These are phyloP conservation scores for Tribolium castaneum DNA, from an alignment of 1,140 invertebrate species.

Conservation along the genomic window DNA sequence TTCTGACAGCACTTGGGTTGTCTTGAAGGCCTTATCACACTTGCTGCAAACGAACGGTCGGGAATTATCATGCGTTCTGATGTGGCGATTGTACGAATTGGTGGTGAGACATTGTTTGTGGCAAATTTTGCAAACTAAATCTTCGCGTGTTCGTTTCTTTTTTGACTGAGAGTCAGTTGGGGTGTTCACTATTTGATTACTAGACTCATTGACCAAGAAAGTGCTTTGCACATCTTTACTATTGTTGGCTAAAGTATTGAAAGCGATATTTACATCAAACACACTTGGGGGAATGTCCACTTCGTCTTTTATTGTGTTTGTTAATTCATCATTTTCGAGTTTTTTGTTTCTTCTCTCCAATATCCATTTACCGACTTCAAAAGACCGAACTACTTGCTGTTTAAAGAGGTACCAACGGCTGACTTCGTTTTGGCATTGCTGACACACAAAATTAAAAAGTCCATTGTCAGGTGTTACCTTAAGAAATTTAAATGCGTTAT, in stretches of 20 bases:
- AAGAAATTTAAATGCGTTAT: background rate
- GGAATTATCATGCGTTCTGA: conserved; percentile 42
- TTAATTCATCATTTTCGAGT: background rate
- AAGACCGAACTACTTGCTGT: conserved; percentile 43
- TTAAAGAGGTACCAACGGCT: conserved; percentile 45
- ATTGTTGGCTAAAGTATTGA: too few species aligned
- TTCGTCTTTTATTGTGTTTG: background rate
- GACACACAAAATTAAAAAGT: conserved; percentile 45
- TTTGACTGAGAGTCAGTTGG: background rate
- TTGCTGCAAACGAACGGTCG: conserved; percentile 46
- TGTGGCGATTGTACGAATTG: conserved; percentile 41
- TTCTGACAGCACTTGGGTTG: conserved; percentile 60
- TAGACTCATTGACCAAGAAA: background rate
- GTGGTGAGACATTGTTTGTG: conserved; percentile 38
- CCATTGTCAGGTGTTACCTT: conserved; percentile 42
- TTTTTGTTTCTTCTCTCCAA: conserved; percentile 12
- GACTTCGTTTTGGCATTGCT: conserved; percentile 43
- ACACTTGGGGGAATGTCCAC: too few species aligned
- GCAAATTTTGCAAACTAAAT: conserved; percentile 37
- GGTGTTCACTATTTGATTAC: background rate
- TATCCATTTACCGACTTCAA: conserved; percentile 44
- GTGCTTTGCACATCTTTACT: too few species aligned
- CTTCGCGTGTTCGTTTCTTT: background rate
- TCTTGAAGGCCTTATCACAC: conserved; percentile 63
- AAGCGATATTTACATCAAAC: too few species aligned